Conservation (phyloP, 2,888 invertebrate genomes). For the Ophioninae sp. region DNA sequence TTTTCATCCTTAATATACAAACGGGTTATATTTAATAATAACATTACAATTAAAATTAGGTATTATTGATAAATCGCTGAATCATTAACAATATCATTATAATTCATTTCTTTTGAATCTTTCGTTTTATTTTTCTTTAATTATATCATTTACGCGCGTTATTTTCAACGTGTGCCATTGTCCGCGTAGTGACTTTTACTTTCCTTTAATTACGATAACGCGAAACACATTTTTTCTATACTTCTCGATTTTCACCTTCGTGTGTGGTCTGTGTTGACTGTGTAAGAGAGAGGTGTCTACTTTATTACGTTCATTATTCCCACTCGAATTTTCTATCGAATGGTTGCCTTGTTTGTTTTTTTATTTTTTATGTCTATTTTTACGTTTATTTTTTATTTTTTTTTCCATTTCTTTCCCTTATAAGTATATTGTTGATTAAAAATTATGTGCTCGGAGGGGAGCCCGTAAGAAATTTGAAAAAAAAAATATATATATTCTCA, state of each 20-base stretch:
- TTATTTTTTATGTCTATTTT: neutral
- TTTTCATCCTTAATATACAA: constrained; percentile 69
- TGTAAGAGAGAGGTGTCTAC: constrained; percentile 10
- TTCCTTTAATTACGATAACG: constrained; percentile 42
- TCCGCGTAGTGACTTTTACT: constrained; percentile 57
- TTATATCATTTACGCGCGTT: constrained; percentile 21
- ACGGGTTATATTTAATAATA: constrained; percentile 67
- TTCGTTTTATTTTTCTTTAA: constrained; percentile 19
- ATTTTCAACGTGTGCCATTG: constrained; percentile 56
- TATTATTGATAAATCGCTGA: constrained; percentile 65
- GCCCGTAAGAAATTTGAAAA: constrained; percentile 36
- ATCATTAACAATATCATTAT: constrained; percentile 63
- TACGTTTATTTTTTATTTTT: too few relatives aligned
- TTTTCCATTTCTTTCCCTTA: neutral
- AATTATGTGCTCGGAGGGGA: constrained; percentile 23
- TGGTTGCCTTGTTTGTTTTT: neutral
- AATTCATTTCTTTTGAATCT: constrained; percentile 58
- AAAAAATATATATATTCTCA: constrained; percentile 18
- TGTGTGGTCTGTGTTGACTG: constrained; percentile 18
- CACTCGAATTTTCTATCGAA: constrained; percentile 8
- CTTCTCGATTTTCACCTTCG: constrained; percentile 21
- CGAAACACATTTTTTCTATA: constrained; percentile 29
- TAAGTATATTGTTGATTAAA: constrained; percentile 5
- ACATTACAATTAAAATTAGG: constrained; percentile 65
- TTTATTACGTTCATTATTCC: constrained; percentile 14